Evolutionary conservation across 2,113 vertebrate genomes (phyloP).

Genomic region (Corythaixoides concolor): DNA sequence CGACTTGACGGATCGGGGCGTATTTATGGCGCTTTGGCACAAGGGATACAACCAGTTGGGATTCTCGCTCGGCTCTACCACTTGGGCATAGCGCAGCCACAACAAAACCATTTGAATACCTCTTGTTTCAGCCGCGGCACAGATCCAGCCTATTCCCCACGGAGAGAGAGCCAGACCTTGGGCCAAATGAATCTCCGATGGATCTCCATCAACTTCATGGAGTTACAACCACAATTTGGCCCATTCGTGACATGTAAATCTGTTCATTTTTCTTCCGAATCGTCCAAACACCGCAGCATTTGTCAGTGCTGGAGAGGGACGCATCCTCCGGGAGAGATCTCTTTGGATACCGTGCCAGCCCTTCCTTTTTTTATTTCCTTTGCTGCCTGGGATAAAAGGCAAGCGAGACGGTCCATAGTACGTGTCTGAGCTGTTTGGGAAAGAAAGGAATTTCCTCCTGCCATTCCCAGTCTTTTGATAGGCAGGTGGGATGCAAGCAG

Average conservation of each 20-base stretch:
- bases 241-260: background rate
- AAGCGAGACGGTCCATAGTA: background rate
- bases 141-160: conserved; percentile 8
- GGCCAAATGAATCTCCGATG: conserved; percentile 48
- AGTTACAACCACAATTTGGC: conserved; percentile 12
- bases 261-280: background rate
- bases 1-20: background rate
- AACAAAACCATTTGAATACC: conserved; percentile 26
- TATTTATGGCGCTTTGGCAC: conserved; percentile 32
- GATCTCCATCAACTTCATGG: conserved; percentile 29
- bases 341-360: conserved; percentile 2
- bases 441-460: conserved; percentile 48
- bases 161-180: background rate
- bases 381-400: conserved; percentile 42
- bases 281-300: background rate
- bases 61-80: background rate
- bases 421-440: background rate
- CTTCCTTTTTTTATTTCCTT: conserved; percentile 27
- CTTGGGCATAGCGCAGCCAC: conserved; percentile 37
- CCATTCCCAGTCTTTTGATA: conserved; percentile 40
- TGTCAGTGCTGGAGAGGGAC: conserved; percentile 9
- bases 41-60: background rate
- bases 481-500: conserved; percentile 62
- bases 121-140: conserved; percentile 38
- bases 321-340: conserved; percentile 30